Conservation (phyloP, 1,140 invertebrate genomes). For the Cyphomyrmex costatus region DNA sequence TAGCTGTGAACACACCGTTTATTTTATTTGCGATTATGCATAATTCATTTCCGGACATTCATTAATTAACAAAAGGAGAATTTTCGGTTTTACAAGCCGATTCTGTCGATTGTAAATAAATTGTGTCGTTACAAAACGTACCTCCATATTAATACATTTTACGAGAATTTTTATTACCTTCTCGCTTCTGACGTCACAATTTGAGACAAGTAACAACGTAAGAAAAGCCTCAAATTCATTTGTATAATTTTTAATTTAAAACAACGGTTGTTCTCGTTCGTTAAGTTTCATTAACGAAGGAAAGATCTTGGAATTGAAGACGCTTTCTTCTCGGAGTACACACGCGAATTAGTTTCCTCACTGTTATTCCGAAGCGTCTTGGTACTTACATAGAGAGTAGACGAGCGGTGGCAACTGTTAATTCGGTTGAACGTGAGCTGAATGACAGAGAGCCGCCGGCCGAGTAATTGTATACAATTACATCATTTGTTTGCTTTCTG, state of each 20-base stretch:
- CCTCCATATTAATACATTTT: too few species aligned
- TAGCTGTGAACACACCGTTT: too few species aligned
- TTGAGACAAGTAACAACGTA: too few species aligned
- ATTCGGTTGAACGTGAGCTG: constrained; percentile 26
- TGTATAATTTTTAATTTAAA: constrained; percentile 13
- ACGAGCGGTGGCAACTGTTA: background rate
- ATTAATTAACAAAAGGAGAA: too few species aligned
- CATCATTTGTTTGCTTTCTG: constrained; percentile 47
- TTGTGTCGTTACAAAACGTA: too few species aligned
- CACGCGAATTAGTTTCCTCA: background rate
- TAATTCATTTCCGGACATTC: too few species aligned
- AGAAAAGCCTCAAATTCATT: background rate
- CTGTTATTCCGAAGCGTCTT: background rate
- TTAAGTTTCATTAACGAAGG: background rate
- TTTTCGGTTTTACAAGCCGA: too few species aligned
- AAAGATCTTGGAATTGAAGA: background rate
- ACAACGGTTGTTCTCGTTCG: background rate
- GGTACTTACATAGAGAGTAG: background rate
- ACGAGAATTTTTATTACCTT: too few species aligned
- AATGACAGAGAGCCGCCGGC: constrained; percentile 19
- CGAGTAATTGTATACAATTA: constrained; percentile 56
- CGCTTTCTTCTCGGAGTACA: background rate
- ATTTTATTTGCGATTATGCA: too few species aligned
- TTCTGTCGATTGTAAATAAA: too few species aligned
- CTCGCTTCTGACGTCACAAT: too few species aligned